These are phyloP conservation scores for Congeria kusceri DNA, from an alignment of 2,888 invertebrate genomes.

Conservation along the genomic window DNA sequence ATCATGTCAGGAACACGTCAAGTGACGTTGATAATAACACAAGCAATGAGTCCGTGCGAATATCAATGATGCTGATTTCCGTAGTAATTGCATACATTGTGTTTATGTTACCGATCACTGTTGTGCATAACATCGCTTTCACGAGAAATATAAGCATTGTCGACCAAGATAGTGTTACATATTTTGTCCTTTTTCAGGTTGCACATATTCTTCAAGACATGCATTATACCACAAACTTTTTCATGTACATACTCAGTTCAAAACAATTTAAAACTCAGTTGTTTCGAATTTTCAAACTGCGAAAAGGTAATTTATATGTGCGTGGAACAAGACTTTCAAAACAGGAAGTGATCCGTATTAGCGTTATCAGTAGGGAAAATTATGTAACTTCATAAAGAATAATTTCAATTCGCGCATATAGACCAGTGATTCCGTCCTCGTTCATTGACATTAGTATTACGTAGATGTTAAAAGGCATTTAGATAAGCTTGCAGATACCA, in stretches of 20 bases:
- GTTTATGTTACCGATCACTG: conserved; percentile 68
- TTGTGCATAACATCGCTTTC: conserved; percentile 66
- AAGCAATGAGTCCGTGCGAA: conserved; percentile 17
- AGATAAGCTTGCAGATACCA: too few relatives aligned
- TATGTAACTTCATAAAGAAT: too few relatives aligned
- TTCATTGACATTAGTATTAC: too few relatives aligned
- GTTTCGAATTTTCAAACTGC: too few relatives aligned
- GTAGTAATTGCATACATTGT: conserved; percentile 69
- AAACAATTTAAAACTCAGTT: too few relatives aligned
- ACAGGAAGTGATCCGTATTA: too few relatives aligned
- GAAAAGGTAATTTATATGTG: too few relatives aligned
- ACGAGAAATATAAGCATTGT: conserved; percentile 60
- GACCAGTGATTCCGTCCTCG: too few relatives aligned
- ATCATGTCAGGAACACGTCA: neutral
- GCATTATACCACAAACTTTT: conserved; percentile 75
- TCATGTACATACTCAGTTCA: conserved; percentile 71
- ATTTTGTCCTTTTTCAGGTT: conserved; percentile 62
- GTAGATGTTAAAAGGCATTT: too few relatives aligned
- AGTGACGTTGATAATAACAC: neutral
- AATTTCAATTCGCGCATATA: too few relatives aligned
- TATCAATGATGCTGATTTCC: conserved; percentile 68
- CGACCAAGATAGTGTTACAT: conserved; percentile 48
- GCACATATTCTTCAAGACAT: conserved; percentile 71
- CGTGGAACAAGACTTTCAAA: too few relatives aligned
- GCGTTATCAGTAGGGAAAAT: too few relatives aligned